Base-by-base conservation (phyloP, 2,113 vertebrate species). In the Heliornis fulica region DNA sequence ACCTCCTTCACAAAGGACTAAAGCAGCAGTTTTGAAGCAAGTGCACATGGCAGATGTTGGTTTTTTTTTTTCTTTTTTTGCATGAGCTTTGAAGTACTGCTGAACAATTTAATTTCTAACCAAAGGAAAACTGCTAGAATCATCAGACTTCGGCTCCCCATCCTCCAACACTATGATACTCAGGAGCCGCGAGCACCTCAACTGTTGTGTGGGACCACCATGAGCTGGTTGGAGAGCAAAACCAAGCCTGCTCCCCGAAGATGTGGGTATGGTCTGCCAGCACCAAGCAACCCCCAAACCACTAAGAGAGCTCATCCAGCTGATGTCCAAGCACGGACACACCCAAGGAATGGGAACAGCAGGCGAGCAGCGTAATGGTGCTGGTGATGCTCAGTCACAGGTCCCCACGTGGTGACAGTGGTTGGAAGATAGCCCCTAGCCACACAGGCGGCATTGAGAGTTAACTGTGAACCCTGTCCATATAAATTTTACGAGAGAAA, bases 161-260 rank as follows among this genome's bases (percentile, higher is more conserved):
- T 11, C 5, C 1, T 26, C 11, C 10, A 0, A 4, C 56, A 13
- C 18, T 54, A 21, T 0, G 9, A 28, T 3, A 10, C 10, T 1
- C 0, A 5, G 57, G 74, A 61, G 48, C 34, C 75, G 15, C 45
- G 19, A n/a, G 41, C 4, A 43, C 26, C 41, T 59, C 13, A n/a
- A 7, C 11, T n/a, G 53, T n/a, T 8, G 22, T 5, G 45, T 2
- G 7, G 78, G 15, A 46, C 18, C 21, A 25, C 41, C 48, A 10
- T 3, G 10, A 13, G 38, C 50, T 26, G 48, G 16, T 25, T 15
- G 16, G 17, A 77, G 53, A 38, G 8, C 46, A 53, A 56, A 8
- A 11, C 21, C 50, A 22, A 81, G 51, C 22, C 53, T 46, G 11
- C 16, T 45, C 4, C 12, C 45, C 8, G 5, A 10, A 32, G 20